Base-by-base conservation (phyloP, 2,797 vertebrate species). In the Peromyscus aztecus region DNA sequence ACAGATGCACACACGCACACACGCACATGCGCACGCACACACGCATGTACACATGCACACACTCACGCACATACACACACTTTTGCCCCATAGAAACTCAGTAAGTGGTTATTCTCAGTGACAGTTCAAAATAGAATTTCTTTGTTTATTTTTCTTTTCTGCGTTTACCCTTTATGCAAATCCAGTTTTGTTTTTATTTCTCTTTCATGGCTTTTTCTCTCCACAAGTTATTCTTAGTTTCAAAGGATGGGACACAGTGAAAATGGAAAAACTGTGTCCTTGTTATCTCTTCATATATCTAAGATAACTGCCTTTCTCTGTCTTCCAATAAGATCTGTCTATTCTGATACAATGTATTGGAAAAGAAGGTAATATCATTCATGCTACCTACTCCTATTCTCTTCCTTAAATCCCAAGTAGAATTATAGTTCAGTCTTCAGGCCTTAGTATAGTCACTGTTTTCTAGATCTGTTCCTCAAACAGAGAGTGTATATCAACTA, bases 81-180 rank as follows among this genome's bases (percentile, higher is more conserved):
- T 59, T 29, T 17, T 84, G 29, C 1, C 34, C 37, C 21, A 80
- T 11, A 29, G 59, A 37, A 63, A 6, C 10, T 69, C 55, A 34
- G 12, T 14, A 24, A 80, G 21, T 19, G 40, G 0, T 55, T 73
- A 55, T 71, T 80, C 46, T 80, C 40, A 87, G 9, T 69, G 65
- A 71, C 75, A 91, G 6, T 13, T 95, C 19, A 73, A 34, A 95
- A 23, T 19, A 85, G 63, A 16, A 63, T 89, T 90, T 52, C 4
- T 7, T 61, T 46, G 29, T 82, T 78, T 96, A 23, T 73, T 96
- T 96, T 86, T 10, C 31, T n/a, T 89, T 89, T 94, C n/a, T 69
- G 21, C 0, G 6, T 89, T 96, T 59, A 31, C 1, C 4, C 3
- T 14, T 63, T 40, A 83, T 71, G 24, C 52, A 40, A 88, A 92